phyloP scores from a whole-genome alignment of 2,888 invertebrate species.

The Thera britannica region DNA sequence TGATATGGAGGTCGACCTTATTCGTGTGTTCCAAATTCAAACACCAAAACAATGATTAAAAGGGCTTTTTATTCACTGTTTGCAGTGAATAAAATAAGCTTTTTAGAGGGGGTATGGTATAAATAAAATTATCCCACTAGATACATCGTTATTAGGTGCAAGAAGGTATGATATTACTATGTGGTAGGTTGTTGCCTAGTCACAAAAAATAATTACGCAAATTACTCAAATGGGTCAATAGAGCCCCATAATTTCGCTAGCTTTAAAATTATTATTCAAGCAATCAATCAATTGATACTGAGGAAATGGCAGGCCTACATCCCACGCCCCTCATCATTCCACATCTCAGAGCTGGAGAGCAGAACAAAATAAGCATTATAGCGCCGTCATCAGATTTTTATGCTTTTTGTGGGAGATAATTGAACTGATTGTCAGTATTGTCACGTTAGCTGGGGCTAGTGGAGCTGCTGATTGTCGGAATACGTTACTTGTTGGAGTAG shows the following conservation, averaged over 20 bases:
- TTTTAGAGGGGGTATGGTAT: too few relatives aligned
- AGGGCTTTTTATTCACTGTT: too few relatives aligned
- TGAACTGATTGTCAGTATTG: slow-evolving; percentile 20
- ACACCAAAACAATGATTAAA: too few relatives aligned
- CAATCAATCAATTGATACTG: neutral
- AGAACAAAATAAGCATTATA: slow-evolving; percentile 29
- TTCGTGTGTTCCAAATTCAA: too few relatives aligned
- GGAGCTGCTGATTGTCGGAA: slow-evolving; percentile 1
- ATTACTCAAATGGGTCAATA: neutral
- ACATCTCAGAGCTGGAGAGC: slow-evolving; percentile 23
- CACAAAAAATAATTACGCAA: neutral
- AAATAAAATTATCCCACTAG: too few relatives aligned
- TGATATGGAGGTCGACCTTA: too few relatives aligned
- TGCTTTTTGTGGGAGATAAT: slow-evolving; percentile 26
- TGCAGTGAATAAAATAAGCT: too few relatives aligned
- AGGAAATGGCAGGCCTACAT: slow-evolving; percentile 3
- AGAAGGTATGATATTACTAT: too few relatives aligned
- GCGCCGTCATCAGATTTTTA: slow-evolving; percentile 20
- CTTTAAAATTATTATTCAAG: neutral
- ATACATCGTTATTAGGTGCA: too few relatives aligned
- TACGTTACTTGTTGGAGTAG: slow-evolving; percentile 1
- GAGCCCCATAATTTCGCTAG: too few relatives aligned
- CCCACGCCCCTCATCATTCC: slow-evolving; percentile 23
- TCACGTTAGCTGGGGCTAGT: slow-evolving; percentile 16
- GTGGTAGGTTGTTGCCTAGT: too few relatives aligned